Base-by-base conservation (phyloP, 2,888 invertebrate species). In the Escarpia spicata region DNA sequence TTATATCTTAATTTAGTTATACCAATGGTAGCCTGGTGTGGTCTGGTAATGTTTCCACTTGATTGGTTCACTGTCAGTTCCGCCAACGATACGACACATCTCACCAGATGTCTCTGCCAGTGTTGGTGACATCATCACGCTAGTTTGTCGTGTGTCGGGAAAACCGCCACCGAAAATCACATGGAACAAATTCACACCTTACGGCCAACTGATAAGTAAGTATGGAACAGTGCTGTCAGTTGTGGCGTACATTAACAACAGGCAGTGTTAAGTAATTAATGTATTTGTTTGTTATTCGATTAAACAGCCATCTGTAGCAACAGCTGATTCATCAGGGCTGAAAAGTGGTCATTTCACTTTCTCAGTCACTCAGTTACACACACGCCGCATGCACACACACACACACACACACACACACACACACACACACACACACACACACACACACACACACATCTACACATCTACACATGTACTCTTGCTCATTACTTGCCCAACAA, bases 51-150 rank as follows among this genome's bases (percentile, higher is more conserved):
- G 52, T 9, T 52, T 75, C 19, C 75, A 75, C 6, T 15, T 75
- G 75, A 75, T 6, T 75, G 75, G 6, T 75, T 75, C 75, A 75
- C 75, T 75, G n/a, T 75, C n/a, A 75, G 75, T 26, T 26, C 75
- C 75, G 6, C 75, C 75, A 75, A 75, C 75, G 26, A 75, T 75
- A 75, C 75, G 75, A 75, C 19, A 75, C 26, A 75, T 75, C 75
- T 75, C 75, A n/a, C 75, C 75, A 75, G 75, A 75, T 75, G n/a
- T 75, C 75, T 75, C 75, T 75, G 75, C 75, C 75, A 75, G 75
- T 75, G 75, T 75, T 75, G 75, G 75, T 75, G 75, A 75, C 19
- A 75, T 75, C 75, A 75, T 75, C 75, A 75, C 75, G 19, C n/a
- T 75, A 6, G 75, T 75, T 75, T 75, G 75, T 75, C 75, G 75